Conservation (phyloP, 2,888 invertebrate species). For the Epirrhoe alternata region DNA sequence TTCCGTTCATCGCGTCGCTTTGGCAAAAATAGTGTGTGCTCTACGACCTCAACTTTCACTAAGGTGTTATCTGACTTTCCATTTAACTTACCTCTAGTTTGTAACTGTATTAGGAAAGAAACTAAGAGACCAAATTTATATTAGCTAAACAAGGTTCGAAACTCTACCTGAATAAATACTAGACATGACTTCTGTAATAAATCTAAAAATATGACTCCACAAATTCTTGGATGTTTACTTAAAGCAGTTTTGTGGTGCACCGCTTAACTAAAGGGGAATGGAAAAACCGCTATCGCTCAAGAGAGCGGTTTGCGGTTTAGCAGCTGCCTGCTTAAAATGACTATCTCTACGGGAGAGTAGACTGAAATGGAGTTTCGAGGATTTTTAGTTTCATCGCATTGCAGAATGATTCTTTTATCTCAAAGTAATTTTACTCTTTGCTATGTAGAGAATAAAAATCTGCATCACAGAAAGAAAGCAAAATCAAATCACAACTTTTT, state of each 20-base stretch:
- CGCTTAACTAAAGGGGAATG: background rate
- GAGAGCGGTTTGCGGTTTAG: slow-evolving; percentile 17
- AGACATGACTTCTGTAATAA: background rate
- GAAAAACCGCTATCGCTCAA: slow-evolving; percentile 11
- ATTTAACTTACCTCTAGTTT: slow-evolving; percentile 32
- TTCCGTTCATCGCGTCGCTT: background rate
- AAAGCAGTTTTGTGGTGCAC: slow-evolving; percentile 13
- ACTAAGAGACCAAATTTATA: background rate
- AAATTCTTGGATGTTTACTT: background rate
- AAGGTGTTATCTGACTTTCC: slow-evolving; percentile 37
- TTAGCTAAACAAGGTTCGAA: background rate
- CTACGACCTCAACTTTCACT: slow-evolving; percentile 48
- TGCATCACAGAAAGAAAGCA: too few relatives aligned
- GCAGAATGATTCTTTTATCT: too few relatives aligned
- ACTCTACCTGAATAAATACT: too few relatives aligned
- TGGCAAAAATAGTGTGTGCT: slow-evolving; percentile 23
- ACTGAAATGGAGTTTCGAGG: too few relatives aligned
- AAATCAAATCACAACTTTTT: background rate
- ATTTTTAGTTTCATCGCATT: too few relatives aligned
- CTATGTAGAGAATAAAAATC: too few relatives aligned
- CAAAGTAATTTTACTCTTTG: too few relatives aligned
- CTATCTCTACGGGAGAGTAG: too few relatives aligned
- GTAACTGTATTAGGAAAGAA: slow-evolving; percentile 9
- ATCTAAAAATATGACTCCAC: background rate
- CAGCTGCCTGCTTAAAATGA: background rate